phyloP scores from a whole-genome alignment of 2,797 vertebrate genomes.

The Muscicapa comitata region DNA sequence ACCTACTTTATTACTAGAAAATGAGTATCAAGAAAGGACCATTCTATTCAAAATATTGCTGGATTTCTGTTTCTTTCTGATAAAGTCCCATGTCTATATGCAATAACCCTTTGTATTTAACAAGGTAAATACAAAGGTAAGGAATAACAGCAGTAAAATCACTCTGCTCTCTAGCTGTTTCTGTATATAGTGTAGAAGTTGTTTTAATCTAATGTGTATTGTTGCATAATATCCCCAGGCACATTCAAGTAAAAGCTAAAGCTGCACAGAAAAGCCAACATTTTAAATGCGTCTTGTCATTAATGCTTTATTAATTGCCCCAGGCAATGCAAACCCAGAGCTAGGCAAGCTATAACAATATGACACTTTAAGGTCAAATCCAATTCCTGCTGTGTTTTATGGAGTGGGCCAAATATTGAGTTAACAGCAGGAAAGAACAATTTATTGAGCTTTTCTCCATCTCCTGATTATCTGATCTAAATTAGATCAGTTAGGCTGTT shows the following conservation, averaged over 20 bases:
- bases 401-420: constrained; percentile 87
- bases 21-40: background rate
- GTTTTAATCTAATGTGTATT: constrained; percentile 79
- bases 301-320: constrained; percentile 99
- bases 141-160: constrained; percentile 60
- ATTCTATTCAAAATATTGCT: constrained; percentile 4
- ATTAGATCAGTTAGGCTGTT: constrained; percentile 67
- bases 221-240: constrained; percentile 81
- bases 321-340: constrained; percentile 84
- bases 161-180: constrained; percentile 49
- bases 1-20: background rate
- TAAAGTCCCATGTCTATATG: background rate
- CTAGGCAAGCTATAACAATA: constrained; percentile 89
- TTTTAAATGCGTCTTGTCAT: constrained; percentile 99
- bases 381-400: constrained; percentile 87
- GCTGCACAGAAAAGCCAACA: constrained; percentile 88
- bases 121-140: constrained; percentile 30
- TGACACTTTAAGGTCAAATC: constrained; percentile 99
- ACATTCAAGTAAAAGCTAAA: constrained; percentile 84
- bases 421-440: constrained; percentile 85
- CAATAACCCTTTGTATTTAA: constrained; percentile 45
- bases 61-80: background rate
- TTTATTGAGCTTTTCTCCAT: constrained; percentile 74
- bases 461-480: constrained; percentile 76
- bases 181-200: constrained; percentile 63